Percentiles rank a stretch among this genome's conserved stretches.
Evolutionary conservation across 2,797 vertebrate genomes (phyloP).

Genomic region (Pseudochirops corinnae): DNA sequence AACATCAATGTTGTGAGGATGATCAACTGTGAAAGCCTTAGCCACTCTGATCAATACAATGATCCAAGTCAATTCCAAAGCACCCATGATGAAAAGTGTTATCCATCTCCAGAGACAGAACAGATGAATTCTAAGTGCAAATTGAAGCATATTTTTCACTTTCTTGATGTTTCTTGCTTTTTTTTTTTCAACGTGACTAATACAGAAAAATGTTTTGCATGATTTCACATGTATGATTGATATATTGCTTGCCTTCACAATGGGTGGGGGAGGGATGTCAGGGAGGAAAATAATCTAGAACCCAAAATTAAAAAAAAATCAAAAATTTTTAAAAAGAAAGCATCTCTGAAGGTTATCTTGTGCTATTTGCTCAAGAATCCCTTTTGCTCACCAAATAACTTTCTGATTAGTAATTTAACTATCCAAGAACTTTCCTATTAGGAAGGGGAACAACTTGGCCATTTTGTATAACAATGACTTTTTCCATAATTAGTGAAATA

Average conservation of each 20-base stretch:
- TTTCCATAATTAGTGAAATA: too few species aligned
- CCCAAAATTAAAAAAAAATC: not conserved
- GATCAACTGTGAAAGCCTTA: not conserved
- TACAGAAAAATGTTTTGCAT: not conserved
- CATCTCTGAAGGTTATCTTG: too few species aligned
- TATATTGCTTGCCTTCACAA: not conserved
- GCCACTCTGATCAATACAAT: not conserved
- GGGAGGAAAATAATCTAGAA: not conserved
- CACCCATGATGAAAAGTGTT: too few species aligned
- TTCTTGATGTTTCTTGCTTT: not conserved
- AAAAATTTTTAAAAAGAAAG: too few species aligned
- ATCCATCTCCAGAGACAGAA: not conserved
- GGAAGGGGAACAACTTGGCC: not conserved
- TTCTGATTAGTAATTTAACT: constrained; percentile 28
- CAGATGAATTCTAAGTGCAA: not conserved
- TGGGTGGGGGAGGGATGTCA: not conserved
- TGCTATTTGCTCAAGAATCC: not conserved
- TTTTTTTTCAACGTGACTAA: not conserved
- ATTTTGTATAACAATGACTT: too few species aligned
- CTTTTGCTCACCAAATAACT: not conserved
- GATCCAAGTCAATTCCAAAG: not conserved
- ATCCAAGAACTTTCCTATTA: not conserved
- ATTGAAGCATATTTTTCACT: not conserved
- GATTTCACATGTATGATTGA: not conserved
- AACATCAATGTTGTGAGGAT: not conserved